Evolutionary conservation across 1,140 invertebrate species (phyloP), one percentile per base, ranked within the genome.

Genomic region (Lasaia peninsularis): DNA sequence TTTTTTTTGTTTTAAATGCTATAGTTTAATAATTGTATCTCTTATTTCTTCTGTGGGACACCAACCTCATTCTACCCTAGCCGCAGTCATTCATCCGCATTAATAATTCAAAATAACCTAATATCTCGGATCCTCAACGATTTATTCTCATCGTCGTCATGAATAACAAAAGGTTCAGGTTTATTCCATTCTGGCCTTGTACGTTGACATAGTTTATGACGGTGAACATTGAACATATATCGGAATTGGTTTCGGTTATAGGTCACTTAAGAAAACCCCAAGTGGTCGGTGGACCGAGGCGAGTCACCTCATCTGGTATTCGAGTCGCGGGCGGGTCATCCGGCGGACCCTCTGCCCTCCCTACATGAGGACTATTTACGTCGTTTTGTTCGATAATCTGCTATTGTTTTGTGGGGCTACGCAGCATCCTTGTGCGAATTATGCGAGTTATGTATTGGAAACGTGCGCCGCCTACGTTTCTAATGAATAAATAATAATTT

Each of bases 361-460:
- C 71, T 77, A 78, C 78, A 80, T 63, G 65, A 76, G 65, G 71
- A 81, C 81, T 86, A 85, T 86, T 86, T 84, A 84, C 80, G 82
- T 84, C 81, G 75, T 86, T 88, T 82, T 74, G 74, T 80, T 84
- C 84, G 75, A 88, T 88, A 88, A 86, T 86, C 82, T 82, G 77
- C 77, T 78, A 84, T 88, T 85, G 83, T 88, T 86, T 84, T 67
- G 80, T 67, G 53, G 73, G 72, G 73, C 67, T 79, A 67, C 81
- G 70, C 71, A 67, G 70, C 75, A 65, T 78, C 76, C 80, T 77
- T 78, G 68, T 73, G 74, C 84, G 81, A 88, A 82, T 85, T 86
- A 86, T 86, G 73, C 76, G 72, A 82, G 80, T 81, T 86, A 83
- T 86, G 79, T 81, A 78, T 79, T 72, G 73, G 63, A 71, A 71